phyloP scores from a whole-genome alignment of 2,888 invertebrate species.

The Agelastica alni region DNA sequence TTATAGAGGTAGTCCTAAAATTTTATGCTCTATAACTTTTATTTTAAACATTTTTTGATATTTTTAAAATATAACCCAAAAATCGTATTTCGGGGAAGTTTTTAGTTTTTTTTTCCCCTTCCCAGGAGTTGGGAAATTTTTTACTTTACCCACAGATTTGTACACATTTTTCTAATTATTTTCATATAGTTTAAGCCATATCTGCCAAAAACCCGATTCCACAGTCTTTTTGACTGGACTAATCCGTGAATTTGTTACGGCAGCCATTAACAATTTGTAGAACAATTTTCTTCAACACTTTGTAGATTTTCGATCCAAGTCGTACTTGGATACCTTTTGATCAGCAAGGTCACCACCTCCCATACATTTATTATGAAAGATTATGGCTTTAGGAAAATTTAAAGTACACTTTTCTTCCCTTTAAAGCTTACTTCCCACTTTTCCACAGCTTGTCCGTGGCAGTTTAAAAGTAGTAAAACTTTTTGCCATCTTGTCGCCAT shows the following conservation, averaged over 20 bases:
- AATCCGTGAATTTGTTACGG: conserved; percentile 41
- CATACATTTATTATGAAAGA: conserved; percentile 38
- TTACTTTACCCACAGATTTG: neutral
- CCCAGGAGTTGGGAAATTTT: too few relatives aligned
- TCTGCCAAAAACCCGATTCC: too few relatives aligned
- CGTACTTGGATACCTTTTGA: conserved; percentile 40
- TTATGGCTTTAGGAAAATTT: conserved; percentile 34
- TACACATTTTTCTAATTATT: too few relatives aligned
- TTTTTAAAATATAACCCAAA: too few relatives aligned
- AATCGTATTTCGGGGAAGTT: too few relatives aligned
- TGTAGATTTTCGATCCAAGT: conserved; percentile 39
- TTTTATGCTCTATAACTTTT: too few relatives aligned
- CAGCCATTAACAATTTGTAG: conserved; percentile 37
- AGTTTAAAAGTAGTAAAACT: neutral
- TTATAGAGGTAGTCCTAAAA: too few relatives aligned
- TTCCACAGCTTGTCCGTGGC: neutral
- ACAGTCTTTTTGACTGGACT: too few relatives aligned
- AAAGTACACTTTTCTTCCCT: neutral
- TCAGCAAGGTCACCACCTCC: conserved; percentile 44
- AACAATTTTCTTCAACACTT: conserved; percentile 46
- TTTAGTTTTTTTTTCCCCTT: too few relatives aligned
- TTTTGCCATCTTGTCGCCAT: neutral
- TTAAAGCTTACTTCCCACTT: neutral
- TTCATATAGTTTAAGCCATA: too few relatives aligned
- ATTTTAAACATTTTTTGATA: too few relatives aligned